phyloP scores from a whole-genome alignment of 1,140 invertebrate genomes.

The Papilio polyxenes region DNA sequence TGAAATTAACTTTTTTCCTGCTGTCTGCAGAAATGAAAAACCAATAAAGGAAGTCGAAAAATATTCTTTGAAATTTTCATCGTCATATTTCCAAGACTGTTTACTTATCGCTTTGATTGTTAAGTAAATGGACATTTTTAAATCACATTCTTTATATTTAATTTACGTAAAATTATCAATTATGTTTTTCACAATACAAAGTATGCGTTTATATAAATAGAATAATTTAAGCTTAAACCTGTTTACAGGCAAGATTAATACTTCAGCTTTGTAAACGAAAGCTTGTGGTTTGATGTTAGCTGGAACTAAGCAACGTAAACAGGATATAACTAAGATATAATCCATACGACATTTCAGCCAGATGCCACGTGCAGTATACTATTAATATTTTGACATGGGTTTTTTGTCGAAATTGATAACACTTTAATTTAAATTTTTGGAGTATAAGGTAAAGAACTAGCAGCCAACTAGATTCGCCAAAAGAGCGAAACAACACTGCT shows the following conservation, averaged over 20 bases:
- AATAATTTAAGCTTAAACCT: neutral
- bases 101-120: neutral
- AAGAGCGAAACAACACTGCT: no score
- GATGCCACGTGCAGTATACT: neutral
- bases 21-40: neutral
- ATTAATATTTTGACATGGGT: neutral
- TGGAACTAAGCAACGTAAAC: neutral
- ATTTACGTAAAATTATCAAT: no score
- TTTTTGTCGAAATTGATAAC: neutral
- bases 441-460: no score
- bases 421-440: no score
- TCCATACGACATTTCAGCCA: neutral
- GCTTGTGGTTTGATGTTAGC: slow-evolving; percentile 2
- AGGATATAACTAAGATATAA: neutral
- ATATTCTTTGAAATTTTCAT: neutral
- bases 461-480: no score
- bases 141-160: no score
- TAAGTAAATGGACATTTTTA: neutral
- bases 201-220: neutral
- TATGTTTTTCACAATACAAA: no score
- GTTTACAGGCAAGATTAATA: neutral
- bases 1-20: neutral
- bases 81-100: neutral
- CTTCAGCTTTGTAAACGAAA: slow-evolving; percentile 4
- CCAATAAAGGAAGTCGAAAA: neutral